A percentile compares a stretch with the other conserved stretches of the same genome.
Evolutionary conservation across 2,888 invertebrate species (phyloP).

Genomic region (Diarsia mendica): DNA sequence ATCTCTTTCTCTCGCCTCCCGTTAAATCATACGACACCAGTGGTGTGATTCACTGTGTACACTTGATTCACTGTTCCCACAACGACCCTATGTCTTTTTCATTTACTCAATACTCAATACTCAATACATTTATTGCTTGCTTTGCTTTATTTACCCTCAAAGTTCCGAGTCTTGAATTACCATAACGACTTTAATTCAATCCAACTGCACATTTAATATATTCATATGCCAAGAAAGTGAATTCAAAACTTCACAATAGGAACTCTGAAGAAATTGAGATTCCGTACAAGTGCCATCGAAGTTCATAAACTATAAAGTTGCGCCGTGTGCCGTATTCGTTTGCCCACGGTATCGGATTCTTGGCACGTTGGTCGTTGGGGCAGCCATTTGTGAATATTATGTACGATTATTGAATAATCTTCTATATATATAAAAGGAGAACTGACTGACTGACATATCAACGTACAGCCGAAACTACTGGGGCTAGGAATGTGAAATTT

Average conservation of each 20-base stretch:
- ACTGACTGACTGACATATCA: too few relatives aligned
- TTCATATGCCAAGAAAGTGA: slow-evolving; percentile 37
- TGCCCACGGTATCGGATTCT: slow-evolving; percentile 46
- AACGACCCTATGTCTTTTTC: not conserved
- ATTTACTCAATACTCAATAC: too few relatives aligned
- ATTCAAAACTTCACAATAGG: slow-evolving; percentile 27
- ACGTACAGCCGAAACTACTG: too few relatives aligned
- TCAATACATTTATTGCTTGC: too few relatives aligned
- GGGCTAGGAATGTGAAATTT: too few relatives aligned
- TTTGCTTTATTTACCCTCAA: too few relatives aligned
- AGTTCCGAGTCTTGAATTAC: not conserved
- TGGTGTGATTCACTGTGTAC: too few relatives aligned
- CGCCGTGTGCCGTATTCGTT: slow-evolving; percentile 38
- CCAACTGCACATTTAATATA: slow-evolving; percentile 18
- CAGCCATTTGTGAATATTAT: slow-evolving; percentile 56
- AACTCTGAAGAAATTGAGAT: slow-evolving; percentile 57
- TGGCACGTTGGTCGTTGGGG: slow-evolving; percentile 56
- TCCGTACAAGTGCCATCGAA: slow-evolving; percentile 47
- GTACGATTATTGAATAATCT: slow-evolving; percentile 38
- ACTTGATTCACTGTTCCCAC: too few relatives aligned
- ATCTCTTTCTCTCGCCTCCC: too few relatives aligned
- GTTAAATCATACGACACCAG: too few relatives aligned
- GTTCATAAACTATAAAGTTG: slow-evolving; percentile 63
- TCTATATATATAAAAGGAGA: too few relatives aligned
- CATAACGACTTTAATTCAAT: slow-evolving; percentile 9